These are phyloP conservation scores for Argyrosomus japonicus DNA, from an alignment of 2,113 vertebrate species.

Conservation along the genomic window DNA sequence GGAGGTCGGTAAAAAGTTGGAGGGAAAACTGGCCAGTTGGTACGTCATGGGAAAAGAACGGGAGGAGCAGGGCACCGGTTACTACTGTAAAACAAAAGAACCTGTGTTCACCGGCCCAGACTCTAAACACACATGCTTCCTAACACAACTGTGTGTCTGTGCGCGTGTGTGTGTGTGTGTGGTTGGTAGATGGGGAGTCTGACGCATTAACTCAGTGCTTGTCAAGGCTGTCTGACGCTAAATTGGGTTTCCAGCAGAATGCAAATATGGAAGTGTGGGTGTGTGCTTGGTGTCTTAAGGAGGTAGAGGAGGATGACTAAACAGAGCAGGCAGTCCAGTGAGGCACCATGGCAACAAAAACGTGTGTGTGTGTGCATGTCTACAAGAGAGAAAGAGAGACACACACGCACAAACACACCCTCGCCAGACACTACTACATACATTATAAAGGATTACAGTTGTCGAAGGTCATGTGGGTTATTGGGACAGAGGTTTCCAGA, in stretches of 20 bases:
- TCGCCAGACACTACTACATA: constrained; percentile 41
- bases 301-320: constrained; percentile 32
- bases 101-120: constrained; percentile 71
- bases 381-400: background rate
- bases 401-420: constrained; percentile 8
- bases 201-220: constrained; percentile 58
- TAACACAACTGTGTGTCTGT: background rate
- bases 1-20: constrained; percentile 37
- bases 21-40: constrained; percentile 47
- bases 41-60: constrained; percentile 58
- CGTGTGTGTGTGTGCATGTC: constrained; percentile 20
- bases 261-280: constrained; percentile 58
- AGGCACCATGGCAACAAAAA: constrained; percentile 52
- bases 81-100: constrained; percentile 70
- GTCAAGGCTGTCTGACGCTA: constrained; percentile 48
- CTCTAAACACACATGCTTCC: constrained; percentile 40
- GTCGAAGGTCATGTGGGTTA: constrained; percentile 52
- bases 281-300: constrained; percentile 1
- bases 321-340: constrained; percentile 19
- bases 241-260: constrained; percentile 56
- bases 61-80: constrained; percentile 40
- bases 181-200: constrained; percentile 51
- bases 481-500: constrained; percentile 52
- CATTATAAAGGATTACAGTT: constrained; percentile 64
- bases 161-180: constrained; percentile 44